Evolutionary conservation across 2,113 vertebrate genomes (phyloP), one percentile per base, ranked within the genome.

Genomic region (Entomyzon cyanotis): DNA sequence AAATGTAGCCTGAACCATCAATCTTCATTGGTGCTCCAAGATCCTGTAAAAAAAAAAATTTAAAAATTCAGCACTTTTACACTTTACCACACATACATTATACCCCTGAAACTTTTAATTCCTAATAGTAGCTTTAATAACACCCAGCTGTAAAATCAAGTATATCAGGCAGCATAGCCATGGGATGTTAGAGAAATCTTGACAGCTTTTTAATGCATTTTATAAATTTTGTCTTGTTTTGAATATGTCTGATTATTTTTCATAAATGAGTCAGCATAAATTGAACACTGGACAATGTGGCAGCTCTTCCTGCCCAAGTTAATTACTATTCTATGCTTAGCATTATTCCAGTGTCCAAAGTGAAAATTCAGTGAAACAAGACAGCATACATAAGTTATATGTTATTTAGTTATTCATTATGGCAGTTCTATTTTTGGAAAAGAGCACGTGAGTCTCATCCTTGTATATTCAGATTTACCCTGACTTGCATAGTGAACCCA

Each of bases 1-100:
- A 56, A 46, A 98, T 37, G 7, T 90, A 97, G 23, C 97, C 98
- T 12, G 98, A 98, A 6, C 95, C 93, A 17, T 97, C 90, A 52
- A 98, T 92, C 95, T 77, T 97, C 49, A 95, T 46, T 8, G 98
- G 98, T 91, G 94, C 92, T 18, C 98, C 98, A 96, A 98, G 97
- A 76, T 94, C 95, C 98, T 99, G 87, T 37, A 75, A 39, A 91
- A 50, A 69, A 33, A 62, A 80, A 49, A 15, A 2, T 5, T 5
- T 5, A 37, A 5, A 4, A 76, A 68, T 9, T 46, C 47, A 65
- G 20, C 8, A 6, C 37, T 83, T 80, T 49, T 82, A 42, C 14
- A 52, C 9, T 83, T 62, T 53, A 42, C 24, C 12, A 55, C 58
- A 68, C 49, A 82, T 46, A 35, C 3, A 11, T 35, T 13, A 46